Evolutionary conservation across 2,113 vertebrate genomes (phyloP).

Genomic region (Erythrocercus mccallii): DNA sequence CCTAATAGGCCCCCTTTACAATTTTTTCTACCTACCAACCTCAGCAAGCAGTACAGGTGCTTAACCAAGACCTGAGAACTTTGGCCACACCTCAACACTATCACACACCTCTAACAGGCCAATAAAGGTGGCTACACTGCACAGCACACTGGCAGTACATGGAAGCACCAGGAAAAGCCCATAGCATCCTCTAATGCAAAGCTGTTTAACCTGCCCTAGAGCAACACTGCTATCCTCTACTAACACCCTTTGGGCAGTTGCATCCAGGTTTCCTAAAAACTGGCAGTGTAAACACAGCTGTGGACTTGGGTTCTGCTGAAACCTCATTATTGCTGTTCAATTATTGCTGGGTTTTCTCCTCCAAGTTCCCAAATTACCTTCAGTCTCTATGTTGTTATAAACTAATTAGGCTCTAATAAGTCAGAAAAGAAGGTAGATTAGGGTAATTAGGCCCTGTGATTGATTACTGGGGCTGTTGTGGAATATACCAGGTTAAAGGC

Average conservation of each 20-base stretch:
- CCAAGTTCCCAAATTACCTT: constrained; percentile 46
- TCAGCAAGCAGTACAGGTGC: neutral
- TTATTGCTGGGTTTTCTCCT: constrained; percentile 26
- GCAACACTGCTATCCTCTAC: neutral
- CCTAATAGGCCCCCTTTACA: neutral
- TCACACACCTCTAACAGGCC: neutral
- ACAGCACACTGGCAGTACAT: fast-evolving
- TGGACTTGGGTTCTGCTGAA: constrained; percentile 1
- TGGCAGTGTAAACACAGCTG: constrained; percentile 28
- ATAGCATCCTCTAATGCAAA: neutral
- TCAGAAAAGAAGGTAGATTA: constrained; percentile 42
- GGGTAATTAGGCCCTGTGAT: constrained; percentile 27
- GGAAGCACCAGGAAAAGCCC: neutral
- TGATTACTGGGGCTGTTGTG: constrained; percentile 25
- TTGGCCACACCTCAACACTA: neutral
- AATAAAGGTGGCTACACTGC: neutral
- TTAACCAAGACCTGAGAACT: neutral
- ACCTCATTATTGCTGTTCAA: constrained; percentile 26
- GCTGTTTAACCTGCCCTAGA: constrained; percentile 3
- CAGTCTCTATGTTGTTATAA: constrained; percentile 43
- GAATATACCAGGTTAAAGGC: neutral
- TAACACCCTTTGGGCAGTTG: neutral
- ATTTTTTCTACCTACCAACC: neutral
- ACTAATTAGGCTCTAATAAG: constrained; percentile 58
- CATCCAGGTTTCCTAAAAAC: neutral